A percentile compares a stretch with the other conserved stretches of the same genome.
These are phyloP conservation scores for Tokudaia tokunoshimensis DNA, from an alignment of 2,797 vertebrate genomes.

Conservation along the genomic window DNA sequence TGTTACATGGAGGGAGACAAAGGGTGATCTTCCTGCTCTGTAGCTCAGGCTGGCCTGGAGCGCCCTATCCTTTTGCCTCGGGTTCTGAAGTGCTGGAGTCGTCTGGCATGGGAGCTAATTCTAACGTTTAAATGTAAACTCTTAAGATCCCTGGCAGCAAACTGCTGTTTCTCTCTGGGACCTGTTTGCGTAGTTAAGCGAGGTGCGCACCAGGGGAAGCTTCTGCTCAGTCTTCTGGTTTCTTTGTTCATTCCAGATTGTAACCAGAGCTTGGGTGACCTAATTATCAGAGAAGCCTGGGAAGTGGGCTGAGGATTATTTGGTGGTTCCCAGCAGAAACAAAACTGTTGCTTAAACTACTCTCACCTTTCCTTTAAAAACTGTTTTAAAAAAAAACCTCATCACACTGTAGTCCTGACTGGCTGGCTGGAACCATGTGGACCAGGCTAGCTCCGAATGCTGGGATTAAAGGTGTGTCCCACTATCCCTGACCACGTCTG, in stretches of 20 bases:
- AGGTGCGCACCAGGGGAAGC: slow-evolving; percentile 35
- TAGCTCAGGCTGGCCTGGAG: not conserved
- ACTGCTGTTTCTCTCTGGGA: not conserved
- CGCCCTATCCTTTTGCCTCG: not conserved
- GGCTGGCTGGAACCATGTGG: not conserved
- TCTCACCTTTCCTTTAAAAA: not conserved
- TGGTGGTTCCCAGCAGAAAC: not conserved
- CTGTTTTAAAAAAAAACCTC: not conserved
- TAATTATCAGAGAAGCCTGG: not conserved
- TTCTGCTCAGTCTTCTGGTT: not conserved
- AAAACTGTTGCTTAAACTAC: not conserved
- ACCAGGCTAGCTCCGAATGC: not conserved
- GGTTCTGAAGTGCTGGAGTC: not conserved
- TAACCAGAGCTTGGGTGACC: not conserved
- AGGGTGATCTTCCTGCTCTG: not conserved
- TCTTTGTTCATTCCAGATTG: not conserved
- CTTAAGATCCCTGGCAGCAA: not conserved
- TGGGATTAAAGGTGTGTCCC: no score
- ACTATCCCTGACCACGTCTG: not conserved
- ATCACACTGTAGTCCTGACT: not conserved
- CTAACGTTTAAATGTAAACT: not conserved
- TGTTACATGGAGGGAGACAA: not conserved
- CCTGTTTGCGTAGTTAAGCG: accelerated
- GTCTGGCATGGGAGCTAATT: not conserved
- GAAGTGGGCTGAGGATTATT: not conserved